Percentiles rank a stretch among this genome's conserved stretches.
Conservation (phyloP, 2,113 vertebrate species). For the Grammomys surdaster region DNA sequence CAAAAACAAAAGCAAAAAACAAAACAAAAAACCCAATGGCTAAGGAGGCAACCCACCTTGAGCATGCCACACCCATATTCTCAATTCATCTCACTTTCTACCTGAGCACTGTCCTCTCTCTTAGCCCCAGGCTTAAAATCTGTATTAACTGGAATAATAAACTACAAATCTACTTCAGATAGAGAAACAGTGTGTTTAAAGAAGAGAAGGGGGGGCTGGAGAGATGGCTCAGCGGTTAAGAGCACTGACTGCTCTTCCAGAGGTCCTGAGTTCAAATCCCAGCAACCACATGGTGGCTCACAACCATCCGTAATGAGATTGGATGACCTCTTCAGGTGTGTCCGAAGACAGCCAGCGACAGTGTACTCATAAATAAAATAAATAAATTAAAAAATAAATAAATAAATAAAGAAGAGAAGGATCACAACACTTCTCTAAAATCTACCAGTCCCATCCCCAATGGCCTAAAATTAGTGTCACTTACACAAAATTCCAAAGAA, state of each 20-base stretch:
- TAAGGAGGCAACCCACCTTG: background rate
- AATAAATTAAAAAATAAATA: no score
- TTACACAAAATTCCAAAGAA: background rate
- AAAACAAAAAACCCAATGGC: background rate
- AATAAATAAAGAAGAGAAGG: background rate
- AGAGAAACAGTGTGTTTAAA: background rate
- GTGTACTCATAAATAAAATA: no score
- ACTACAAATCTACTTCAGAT: background rate
- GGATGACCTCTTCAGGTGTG: no score
- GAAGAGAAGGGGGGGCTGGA: no score
- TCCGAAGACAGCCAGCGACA: no score
- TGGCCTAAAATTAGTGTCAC: background rate
- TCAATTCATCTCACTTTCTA: background rate
- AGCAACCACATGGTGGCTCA: no score
- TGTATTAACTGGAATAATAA: background rate
- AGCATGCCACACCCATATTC: background rate
- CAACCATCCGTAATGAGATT: no score
- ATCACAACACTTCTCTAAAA: background rate
- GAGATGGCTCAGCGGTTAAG: no score
- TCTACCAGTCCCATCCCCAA: background rate
- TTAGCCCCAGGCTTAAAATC: background rate
- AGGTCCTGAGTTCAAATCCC: no score
- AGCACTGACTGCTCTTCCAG: no score
- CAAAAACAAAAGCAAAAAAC: background rate
- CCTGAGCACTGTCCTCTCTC: no score